Percentiles rank a stretch among this genome's conserved stretches.
phyloP scores from a whole-genome alignment of 2,113 vertebrate genomes.

The Petromus typicus region DNA sequence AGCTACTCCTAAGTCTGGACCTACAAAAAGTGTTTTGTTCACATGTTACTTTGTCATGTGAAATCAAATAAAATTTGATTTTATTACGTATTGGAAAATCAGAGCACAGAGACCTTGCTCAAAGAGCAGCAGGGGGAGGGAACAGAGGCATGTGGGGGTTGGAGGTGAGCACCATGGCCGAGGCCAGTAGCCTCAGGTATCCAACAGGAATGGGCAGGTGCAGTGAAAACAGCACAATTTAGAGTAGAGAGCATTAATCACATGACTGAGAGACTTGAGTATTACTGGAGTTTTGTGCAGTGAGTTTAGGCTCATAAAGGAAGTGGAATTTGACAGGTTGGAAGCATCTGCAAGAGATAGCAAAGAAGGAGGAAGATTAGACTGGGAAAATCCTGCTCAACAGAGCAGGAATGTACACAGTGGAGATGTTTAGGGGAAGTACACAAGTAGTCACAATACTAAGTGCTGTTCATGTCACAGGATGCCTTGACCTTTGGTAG shows the following conservation, averaged over 20 bases:
- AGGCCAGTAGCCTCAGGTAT: not conserved
- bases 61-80: too few relatives aligned
- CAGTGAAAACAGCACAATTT: not conserved
- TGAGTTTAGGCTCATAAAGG: not conserved
- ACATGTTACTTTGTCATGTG: not conserved
- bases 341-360: not conserved
- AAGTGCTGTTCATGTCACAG: fast-evolving
- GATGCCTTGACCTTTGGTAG: not conserved
- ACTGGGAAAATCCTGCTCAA: not conserved
- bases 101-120: not conserved
- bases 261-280: not conserved
- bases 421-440: not conserved
- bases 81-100: not conserved
- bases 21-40: not conserved
- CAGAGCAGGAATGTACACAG: not conserved
- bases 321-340: not conserved
- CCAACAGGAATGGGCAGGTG: not conserved
- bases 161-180: not conserved
- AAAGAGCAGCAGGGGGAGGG: not conserved
- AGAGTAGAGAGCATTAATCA: not conserved
- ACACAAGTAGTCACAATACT: fast-evolving
- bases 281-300: not conserved
- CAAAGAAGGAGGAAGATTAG: not conserved
- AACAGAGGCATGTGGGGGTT: fast-evolving
- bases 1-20: not conserved